Base-by-base conservation (phyloP, 2,113 vertebrate species). In the Ptilorrhoa leucosticta region DNA sequence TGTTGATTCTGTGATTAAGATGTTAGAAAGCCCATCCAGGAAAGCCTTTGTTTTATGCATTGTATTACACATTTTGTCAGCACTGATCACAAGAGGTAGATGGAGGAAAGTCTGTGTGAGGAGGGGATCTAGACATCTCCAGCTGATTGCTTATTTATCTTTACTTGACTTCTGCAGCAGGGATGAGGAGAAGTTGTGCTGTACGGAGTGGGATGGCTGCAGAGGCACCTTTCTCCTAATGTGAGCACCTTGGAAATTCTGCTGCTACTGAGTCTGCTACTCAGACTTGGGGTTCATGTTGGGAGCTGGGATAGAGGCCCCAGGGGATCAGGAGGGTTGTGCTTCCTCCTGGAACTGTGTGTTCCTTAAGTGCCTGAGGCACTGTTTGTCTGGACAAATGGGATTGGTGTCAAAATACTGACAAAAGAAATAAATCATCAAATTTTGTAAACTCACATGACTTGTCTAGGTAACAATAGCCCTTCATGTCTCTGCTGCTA, bases 1-100 rank as follows among this genome's bases (percentile, higher is more conserved):
- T 72, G 70, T 83, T 93, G 68, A 82, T 83, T 91, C 58, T 90
- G 53, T 87, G 84, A 88, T 68, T 48, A 92, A 95, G 83, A 51
- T 83, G 86, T 75, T 90, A 60, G 94, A 87, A 83, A 85, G 40
- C 58, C 86, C 58, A 90, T 92, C 83, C 83, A 83, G 61, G 79
- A 92, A 86, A 83, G 51, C 10, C 30, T 83, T 88, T 93, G n/a
- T 57, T 96, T 86, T 83, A 72, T 47, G 63, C 23, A 87, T 82
- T 94, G 50, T 65, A 82, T 91, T 93, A 70, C 72, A 78, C 51
- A 31, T 91, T 68, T 78, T 89, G 63, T 76, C 78, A 85, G 56
- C 31, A 50, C 11, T 3, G 39, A 40, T 48, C 64, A 83, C 23
- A 60, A 27, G 61, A 30, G 44, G 37, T 56, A 28, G 45, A 39